phyloP scores from a whole-genome alignment of 2,888 invertebrate genomes.

The Lymantria monacha region DNA sequence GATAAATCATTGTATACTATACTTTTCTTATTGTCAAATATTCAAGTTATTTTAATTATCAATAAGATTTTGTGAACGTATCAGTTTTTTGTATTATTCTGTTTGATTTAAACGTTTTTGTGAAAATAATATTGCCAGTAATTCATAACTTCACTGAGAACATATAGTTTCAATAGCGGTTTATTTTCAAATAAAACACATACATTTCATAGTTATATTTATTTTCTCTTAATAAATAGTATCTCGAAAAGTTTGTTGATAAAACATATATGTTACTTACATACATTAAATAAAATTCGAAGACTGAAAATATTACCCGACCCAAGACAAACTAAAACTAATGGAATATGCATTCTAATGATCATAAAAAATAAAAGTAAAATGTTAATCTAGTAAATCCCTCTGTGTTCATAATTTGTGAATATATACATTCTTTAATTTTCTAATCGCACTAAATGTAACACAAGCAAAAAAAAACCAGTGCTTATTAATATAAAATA shows the following conservation, averaged over 20 bases:
- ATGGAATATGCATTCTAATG: constrained; percentile 33
- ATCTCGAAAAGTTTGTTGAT: constrained; percentile 53
- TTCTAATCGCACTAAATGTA: constrained; percentile 25
- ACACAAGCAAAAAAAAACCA: constrained; percentile 12
- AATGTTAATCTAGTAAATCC: constrained; percentile 14
- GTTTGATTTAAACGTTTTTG: too few species aligned
- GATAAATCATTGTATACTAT: too few species aligned
- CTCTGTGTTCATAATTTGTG: constrained; percentile 21
- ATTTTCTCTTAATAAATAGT: constrained; percentile 57
- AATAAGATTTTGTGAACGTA: too few species aligned
- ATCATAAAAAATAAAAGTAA: constrained; percentile 28
- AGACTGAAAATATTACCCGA: constrained; percentile 31
- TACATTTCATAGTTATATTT: constrained; percentile 36
- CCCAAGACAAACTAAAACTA: constrained; percentile 42
- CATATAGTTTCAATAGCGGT: not conserved
- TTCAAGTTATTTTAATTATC: too few species aligned
- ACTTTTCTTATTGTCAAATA: too few species aligned
- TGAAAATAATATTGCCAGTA: too few species aligned
- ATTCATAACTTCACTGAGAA: too few species aligned
- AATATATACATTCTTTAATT: constrained; percentile 19
- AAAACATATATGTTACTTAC: constrained; percentile 17
- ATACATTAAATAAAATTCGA: constrained; percentile 23
- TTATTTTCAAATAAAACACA: constrained; percentile 18
- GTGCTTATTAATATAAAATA: constrained; percentile 3
- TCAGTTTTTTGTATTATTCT: too few species aligned